These are phyloP conservation scores for Drosophila suboccidentalis DNA, from an alignment of 2,888 invertebrate species.

Conservation along the genomic window DNA sequence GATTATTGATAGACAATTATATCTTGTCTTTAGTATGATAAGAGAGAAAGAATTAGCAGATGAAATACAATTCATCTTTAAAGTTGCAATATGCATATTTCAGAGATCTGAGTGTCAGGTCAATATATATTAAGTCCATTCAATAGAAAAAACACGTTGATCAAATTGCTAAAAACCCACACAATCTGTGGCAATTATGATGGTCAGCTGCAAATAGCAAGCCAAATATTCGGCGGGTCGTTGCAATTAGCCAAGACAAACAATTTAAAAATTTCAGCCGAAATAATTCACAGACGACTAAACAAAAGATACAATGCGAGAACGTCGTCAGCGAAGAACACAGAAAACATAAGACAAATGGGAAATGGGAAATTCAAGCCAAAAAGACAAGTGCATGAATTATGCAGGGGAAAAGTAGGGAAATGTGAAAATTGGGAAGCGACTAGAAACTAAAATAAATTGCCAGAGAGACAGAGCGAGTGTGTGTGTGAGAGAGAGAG, in stretches of 20 bases:
- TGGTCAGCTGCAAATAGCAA: conserved; percentile 56
- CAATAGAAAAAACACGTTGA: conserved; percentile 8
- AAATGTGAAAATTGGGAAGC: conserved; percentile 15
- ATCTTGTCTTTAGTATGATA: not conserved
- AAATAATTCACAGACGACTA: conserved; percentile 62
- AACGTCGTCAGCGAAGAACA: conserved; percentile 12
- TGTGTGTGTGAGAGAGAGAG: not conserved
- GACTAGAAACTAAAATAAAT: conserved; percentile 57
- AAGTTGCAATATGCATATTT: not conserved
- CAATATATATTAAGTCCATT: not conserved
- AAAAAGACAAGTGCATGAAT: conserved; percentile 39
- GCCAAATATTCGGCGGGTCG: conserved; percentile 49
- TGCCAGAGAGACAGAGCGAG: conserved; percentile 23
- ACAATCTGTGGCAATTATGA: conserved; percentile 41
- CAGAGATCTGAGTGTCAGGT: not conserved
- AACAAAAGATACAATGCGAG: conserved; percentile 59
- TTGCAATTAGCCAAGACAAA: conserved; percentile 63
- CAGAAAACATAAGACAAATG: conserved; percentile 38
- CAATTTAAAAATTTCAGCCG: conserved; percentile 50
- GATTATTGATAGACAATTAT: not conserved
- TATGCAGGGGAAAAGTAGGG: conserved; percentile 21
- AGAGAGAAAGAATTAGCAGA: not conserved
- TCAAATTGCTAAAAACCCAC: conserved; percentile 2
- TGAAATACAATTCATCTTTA: not conserved
- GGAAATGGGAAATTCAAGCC: conserved; percentile 33